Conservation (phyloP, 2,113 vertebrate species). For the Callipepla squamata region DNA sequence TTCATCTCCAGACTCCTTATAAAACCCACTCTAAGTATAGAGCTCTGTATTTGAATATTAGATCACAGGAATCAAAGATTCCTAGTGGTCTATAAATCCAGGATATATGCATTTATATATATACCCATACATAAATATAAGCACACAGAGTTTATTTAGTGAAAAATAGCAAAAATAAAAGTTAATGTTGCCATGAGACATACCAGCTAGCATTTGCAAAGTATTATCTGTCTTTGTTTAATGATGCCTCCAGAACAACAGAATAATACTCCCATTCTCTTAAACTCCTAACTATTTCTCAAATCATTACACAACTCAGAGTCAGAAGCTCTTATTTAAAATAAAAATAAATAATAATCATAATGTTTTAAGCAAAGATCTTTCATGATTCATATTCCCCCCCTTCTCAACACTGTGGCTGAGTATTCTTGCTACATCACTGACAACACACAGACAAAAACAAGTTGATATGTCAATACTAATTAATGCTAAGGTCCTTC, state of each 20-base stretch:
- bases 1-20: background rate
- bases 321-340: background rate
- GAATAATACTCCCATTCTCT: background rate
- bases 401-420: background rate
- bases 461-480: background rate
- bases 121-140: accelerated
- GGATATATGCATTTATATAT: background rate
- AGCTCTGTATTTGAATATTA: background rate
- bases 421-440: background rate
- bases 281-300: background rate
- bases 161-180: background rate
- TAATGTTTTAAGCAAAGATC: background rate
- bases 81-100: background rate
- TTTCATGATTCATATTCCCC: background rate
- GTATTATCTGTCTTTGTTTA: background rate
- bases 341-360: background rate
- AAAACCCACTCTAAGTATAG: background rate
- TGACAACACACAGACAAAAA: background rate
- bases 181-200: background rate
- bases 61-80: background rate
- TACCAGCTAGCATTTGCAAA: background rate
- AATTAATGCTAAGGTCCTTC: background rate
- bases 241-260: background rate
- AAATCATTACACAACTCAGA: background rate
- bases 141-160: background rate